Evolutionary conservation across 2,888 invertebrate species (phyloP).

Genomic region (Creontiades dilutus): DNA sequence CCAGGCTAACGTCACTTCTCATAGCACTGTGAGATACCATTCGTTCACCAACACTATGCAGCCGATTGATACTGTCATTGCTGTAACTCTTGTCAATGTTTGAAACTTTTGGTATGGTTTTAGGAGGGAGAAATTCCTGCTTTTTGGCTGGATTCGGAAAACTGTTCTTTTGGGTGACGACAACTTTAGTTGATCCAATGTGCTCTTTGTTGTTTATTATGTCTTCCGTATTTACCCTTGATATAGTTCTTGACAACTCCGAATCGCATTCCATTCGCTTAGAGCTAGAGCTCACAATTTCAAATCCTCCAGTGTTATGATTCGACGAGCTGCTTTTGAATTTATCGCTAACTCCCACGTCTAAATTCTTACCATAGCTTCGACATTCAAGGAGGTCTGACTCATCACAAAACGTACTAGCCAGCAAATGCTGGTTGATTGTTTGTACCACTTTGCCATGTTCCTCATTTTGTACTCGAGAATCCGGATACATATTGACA

Average conservation of each 20-base stretch:
- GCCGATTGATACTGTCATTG: conserved; percentile 71
- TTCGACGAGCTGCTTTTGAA: conserved; percentile 56
- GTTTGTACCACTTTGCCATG: conserved; percentile 76
- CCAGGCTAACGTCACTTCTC: conserved; percentile 63
- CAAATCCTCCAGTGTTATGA: conserved; percentile 50
- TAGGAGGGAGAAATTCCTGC: conserved; percentile 53
- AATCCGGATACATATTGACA: conserved; percentile 28
- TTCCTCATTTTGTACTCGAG: conserved; percentile 74
- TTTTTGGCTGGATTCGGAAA: conserved; percentile 53
- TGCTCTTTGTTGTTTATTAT: conserved; percentile 70
- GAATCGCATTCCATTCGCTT: conserved; percentile 74
- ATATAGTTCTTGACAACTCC: conserved; percentile 75
- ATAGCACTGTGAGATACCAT: conserved; percentile 51
- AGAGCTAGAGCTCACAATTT: conserved; percentile 46
- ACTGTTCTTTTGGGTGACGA: conserved; percentile 65
- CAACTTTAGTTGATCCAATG: conserved; percentile 55
- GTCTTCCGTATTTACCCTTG: conserved; percentile 73
- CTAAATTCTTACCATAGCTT: conserved; percentile 68
- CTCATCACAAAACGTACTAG: conserved; percentile 75
- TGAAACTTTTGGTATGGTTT: conserved; percentile 57
- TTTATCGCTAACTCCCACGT: conserved; percentile 49
- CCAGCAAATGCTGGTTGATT: conserved; percentile 75
- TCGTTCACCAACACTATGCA: conserved; percentile 20
- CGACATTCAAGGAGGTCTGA: conserved; percentile 72
- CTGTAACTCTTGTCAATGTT: conserved; percentile 72